Conservation (phyloP, 1,140 invertebrate species). For the Eupristina koningsbergeri region DNA sequence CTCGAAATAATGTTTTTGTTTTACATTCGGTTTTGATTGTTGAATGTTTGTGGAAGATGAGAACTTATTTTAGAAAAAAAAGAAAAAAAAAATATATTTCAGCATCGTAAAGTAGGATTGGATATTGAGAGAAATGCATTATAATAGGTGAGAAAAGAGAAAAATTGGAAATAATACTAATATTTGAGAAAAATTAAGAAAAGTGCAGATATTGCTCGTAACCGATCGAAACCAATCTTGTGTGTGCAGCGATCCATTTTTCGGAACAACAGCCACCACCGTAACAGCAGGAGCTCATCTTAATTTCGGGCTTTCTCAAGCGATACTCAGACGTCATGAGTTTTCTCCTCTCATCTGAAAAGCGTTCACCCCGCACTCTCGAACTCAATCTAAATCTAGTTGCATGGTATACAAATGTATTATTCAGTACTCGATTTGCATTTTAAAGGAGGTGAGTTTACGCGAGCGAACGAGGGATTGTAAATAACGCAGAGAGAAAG, state of each 20-base stretch:
- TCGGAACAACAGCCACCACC: not conserved
- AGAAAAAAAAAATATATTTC: not conserved
- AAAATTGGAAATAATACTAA: not conserved
- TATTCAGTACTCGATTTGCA: conserved; percentile 53
- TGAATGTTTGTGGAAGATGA: no score
- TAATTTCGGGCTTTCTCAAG: conserved; percentile 23
- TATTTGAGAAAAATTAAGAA: not conserved
- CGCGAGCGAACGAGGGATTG: conserved; percentile 43
- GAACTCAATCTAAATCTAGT: conserved; percentile 53
- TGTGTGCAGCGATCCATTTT: conserved; percentile 7
- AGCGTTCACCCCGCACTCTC: conserved; percentile 13
- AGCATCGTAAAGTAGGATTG: not conserved
- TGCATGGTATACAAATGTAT: conserved; percentile 51
- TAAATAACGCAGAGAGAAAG: conserved; percentile 39
- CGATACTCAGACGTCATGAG: conserved; percentile 44
- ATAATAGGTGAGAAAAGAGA: not conserved
- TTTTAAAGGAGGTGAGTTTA: conserved; percentile 52
- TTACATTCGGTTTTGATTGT: no score
- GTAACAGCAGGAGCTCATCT: conserved; percentile 23
- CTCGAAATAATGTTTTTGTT: no score
- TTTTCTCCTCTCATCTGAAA: conserved; percentile 31
- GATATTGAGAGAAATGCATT: not conserved
- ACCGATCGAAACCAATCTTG: conserved; percentile 7
- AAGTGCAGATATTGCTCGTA: not conserved
- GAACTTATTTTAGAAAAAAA: no score